Percentiles rank a stretch among this genome's conserved stretches.
Conservation (phyloP, 2,797 vertebrate genomes). For the Rhodeus uyekii region DNA sequence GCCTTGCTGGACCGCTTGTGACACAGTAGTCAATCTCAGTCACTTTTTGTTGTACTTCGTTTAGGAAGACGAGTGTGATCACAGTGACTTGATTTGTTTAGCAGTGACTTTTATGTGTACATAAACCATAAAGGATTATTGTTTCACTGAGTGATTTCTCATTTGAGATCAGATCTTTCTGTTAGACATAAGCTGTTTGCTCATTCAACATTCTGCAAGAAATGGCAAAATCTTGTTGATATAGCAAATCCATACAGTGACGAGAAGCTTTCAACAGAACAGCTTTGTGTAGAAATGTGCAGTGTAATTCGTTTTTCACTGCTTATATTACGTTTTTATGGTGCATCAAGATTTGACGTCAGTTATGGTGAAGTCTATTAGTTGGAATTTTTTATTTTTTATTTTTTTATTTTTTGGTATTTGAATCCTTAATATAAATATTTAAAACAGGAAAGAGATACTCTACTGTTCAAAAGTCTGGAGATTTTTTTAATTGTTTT, state of each 20-base stretch:
- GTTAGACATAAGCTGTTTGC: background rate
- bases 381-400: background rate
- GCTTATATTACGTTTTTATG: background rate
- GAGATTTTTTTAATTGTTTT: background rate
- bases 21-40: slow-evolving; percentile 46
- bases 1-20: slow-evolving; percentile 59
- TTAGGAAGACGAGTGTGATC: slow-evolving; percentile 33
- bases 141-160: slow-evolving; percentile 7
- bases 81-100: slow-evolving; percentile 22
- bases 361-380: background rate
- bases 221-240: background rate
- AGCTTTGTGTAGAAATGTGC: background rate
- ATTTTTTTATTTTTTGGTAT: background rate
- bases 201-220: background rate
- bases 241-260: background rate
- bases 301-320: background rate
- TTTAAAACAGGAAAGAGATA: background rate
- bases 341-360: background rate
- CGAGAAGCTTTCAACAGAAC: background rate
- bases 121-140: slow-evolving; percentile 13
- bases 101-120: slow-evolving; percentile 1
- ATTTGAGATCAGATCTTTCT: slow-evolving; percentile 3
- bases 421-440: background rate
- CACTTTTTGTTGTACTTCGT: slow-evolving; percentile 38
- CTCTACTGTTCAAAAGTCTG: background rate